Base-by-base conservation (phyloP, 1,140 invertebrate genomes). In the Cyrtorhinus lividipennis region DNA sequence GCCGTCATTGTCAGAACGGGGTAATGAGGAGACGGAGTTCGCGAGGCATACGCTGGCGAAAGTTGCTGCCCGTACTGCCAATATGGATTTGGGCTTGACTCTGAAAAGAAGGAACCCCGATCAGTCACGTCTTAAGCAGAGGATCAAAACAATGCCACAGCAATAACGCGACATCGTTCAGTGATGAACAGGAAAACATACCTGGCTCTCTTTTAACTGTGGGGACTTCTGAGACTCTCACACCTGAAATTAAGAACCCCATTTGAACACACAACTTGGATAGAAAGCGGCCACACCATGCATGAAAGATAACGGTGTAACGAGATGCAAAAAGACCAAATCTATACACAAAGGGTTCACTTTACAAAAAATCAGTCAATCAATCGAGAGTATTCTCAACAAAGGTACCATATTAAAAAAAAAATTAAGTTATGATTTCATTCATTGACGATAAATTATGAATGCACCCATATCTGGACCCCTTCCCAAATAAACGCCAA, bases 331-430 rank as follows among this genome's bases (percentile, higher is more conserved):
- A n/a, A n/a, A n/a, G n/a, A n/a, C n/a, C n/a, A n/a, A n/a, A n/a
- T n/a, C n/a, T n/a, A n/a, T n/a, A n/a, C n/a, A n/a, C n/a, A n/a
- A n/a, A n/a, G n/a, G n/a, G n/a, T n/a, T n/a, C 30, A 38, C 30
- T 38, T 38, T 38, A 5, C 30, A 18, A 44, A 62, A 62, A 24
- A 60, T 13, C 45, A 64, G 44, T 10, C 24, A 56, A 56, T 45
- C 45, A 59, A 63, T 27, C 38, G 59, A 48, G 26, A 8, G 15
- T 38, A 8, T 38, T 15, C 5, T 38, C 30, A 15, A 38, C 5
- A 38, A 8, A 38, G 30, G 5, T 38, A 38, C 5, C 30, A n/a
- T n/a, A n/a, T n/a, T n/a, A n/a, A n/a, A n/a, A n/a, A n/a, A n/a
- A n/a, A n/a, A n/a, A n/a, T n/a, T n/a, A n/a, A n/a, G n/a, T n/a